Evolutionary conservation across 2,797 vertebrate species (phyloP), one percentile per base, ranked within the genome.

Genomic region (Gymnothorax reevesii): DNA sequence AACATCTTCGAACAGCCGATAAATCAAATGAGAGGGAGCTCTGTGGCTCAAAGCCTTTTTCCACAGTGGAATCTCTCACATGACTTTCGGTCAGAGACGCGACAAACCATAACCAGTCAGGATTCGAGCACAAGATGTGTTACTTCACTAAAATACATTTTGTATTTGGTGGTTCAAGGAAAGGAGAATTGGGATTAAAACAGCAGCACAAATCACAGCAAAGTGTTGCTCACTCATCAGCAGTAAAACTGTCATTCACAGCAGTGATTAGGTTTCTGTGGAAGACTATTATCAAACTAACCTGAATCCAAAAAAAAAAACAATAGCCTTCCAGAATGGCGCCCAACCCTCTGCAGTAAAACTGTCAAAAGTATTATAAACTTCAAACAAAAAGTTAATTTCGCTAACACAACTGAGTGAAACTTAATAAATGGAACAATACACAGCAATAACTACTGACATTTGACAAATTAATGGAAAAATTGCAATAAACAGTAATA

Each of bases 11-110:
- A 54, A 52, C 17, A 20, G 52, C 27, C n/a, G 77, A 80, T 80
- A 80, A 79, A 80, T 80, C 77, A 80, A 55, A 17, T 77, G 42
- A 77, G 75, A 77, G 8, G 1, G 71, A 77, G 73, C 33, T 49
- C 42, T 15, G 73, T 5, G 42, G 12, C 10, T 42, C 49, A 54
- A 52, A 10, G 77, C 52, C 9, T 20, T 17, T 15, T 17, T 15
- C 52, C 25, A 73, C 25, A 33, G 6, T 4, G 27, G 27, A 13
- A 13, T 42, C 27, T 73, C 27, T 52, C 73, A 49, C 73, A 55
- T 42, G 33, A 49, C n/a, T 80, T 54, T 9, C 20, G 52, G 20
- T 49, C 2, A 54, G 49, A 12, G 17, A 20, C 42, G 42, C 54
- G 49, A 15, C 49, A 49, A 54, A 79, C 75, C 5, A 7, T 80